These are phyloP conservation scores for Cacatua alba DNA, from an alignment of 2,113 vertebrate species.

Conservation along the genomic window DNA sequence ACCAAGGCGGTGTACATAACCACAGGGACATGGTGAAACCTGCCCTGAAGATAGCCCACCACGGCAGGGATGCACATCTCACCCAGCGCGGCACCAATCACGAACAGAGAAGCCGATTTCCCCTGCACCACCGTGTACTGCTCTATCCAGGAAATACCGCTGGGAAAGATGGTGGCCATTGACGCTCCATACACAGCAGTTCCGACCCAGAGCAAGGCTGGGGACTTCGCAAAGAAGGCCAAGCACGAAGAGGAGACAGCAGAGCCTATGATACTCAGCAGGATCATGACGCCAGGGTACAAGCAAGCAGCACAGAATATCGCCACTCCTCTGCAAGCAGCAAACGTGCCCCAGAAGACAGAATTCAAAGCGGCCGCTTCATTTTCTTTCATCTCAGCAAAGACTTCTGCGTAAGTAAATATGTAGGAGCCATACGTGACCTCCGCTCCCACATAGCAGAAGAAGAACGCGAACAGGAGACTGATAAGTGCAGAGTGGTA, in stretches of 20 bases:
- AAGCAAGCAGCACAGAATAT: slow-evolving; percentile 85
- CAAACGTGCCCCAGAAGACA: slow-evolving; percentile 90
- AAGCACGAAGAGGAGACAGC: slow-evolving; percentile 78
- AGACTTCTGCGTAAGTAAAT: slow-evolving; percentile 83
- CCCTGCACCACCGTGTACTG: slow-evolving; percentile 89
- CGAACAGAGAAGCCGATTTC: slow-evolving; percentile 81
- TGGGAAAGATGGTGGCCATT: slow-evolving; percentile 91
- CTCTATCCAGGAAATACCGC: slow-evolving; percentile 92
- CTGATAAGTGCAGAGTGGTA: slow-evolving; percentile 80
- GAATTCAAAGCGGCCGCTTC: slow-evolving; percentile 88
- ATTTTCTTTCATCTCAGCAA: slow-evolving; percentile 69
- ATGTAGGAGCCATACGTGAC: slow-evolving; percentile 91
- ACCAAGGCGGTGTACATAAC: slow-evolving; percentile 82
- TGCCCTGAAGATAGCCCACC: slow-evolving; percentile 82
- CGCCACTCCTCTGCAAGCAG: slow-evolving; percentile 81
- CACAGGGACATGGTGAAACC: slow-evolving; percentile 72
- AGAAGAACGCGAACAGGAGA: slow-evolving; percentile 89
- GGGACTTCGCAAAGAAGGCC: slow-evolving; percentile 75
- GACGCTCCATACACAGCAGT: slow-evolving; percentile 85
- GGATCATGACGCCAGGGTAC: slow-evolving; percentile 86
- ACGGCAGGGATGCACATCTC: slow-evolving; percentile 90
- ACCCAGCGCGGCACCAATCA: slow-evolving; percentile 87
- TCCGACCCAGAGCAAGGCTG: slow-evolving; percentile 80
- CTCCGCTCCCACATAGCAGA: slow-evolving; percentile 91
- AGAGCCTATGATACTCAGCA: slow-evolving; percentile 82